Evolutionary conservation across 2,113 vertebrate species (phyloP).

Genomic region (Bambusicola thoracicus): DNA sequence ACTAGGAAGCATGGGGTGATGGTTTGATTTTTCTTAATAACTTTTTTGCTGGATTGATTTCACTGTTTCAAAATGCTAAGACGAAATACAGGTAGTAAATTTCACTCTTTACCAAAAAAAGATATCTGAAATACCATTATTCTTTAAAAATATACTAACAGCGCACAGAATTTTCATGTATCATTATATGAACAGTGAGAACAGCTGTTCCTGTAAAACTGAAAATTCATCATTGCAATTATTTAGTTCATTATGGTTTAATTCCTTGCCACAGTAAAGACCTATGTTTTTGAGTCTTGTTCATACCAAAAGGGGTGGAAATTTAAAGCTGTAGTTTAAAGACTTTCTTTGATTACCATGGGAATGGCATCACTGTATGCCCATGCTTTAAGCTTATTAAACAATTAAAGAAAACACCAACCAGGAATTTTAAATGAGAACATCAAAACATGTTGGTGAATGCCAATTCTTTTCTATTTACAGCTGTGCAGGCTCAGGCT

Average conservation of each 20-base stretch:
- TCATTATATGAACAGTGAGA: neutral
- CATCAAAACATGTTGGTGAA: neutral
- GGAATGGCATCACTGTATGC: neutral
- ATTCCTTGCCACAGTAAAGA: neutral
- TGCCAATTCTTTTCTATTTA: neutral
- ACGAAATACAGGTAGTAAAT: neutral
- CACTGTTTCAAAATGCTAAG: neutral
- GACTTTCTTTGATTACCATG: neutral
- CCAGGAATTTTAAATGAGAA: neutral
- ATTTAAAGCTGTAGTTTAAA: neutral
- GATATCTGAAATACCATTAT: neutral
- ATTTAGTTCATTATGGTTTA: neutral
- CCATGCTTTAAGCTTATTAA: neutral
- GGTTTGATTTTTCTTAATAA: neutral
- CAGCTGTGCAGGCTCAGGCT: neutral
- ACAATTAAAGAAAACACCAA: neutral
- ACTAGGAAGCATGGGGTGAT: neutral
- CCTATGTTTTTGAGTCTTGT: neutral
- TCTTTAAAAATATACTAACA: neutral
- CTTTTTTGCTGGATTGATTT: neutral
- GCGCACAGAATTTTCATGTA: neutral
- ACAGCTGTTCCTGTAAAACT: neutral
- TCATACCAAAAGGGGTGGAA: neutral
- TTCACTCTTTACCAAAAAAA: neutral
- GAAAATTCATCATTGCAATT: neutral